These are phyloP conservation scores for Sturmia bella DNA, from an alignment of 2,888 invertebrate species.

Conservation along the genomic window DNA sequence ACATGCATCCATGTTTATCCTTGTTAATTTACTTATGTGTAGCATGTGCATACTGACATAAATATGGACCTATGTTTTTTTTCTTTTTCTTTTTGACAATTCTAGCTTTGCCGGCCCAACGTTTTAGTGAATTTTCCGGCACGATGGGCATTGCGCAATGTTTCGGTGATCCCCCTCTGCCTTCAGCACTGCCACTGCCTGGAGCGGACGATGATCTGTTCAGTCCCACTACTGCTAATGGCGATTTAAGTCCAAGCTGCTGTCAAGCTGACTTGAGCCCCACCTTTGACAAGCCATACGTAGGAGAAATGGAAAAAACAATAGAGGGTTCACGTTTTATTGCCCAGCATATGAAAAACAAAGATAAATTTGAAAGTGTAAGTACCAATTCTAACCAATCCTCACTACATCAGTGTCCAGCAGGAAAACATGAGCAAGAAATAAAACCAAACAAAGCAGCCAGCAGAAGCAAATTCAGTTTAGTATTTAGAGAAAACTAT, in stretches of 20 bases:
- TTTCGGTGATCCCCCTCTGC: constrained; percentile 86
- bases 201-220: constrained; percentile 93
- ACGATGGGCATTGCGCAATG: constrained; percentile 85
- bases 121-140: constrained; percentile 86
- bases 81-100: constrained; percentile 38
- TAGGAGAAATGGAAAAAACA: constrained; percentile 94
- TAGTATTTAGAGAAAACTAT: no score
- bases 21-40: no score
- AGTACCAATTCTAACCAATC: constrained; percentile 82
- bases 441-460: no score
- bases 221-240: constrained; percentile 86
- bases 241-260: constrained; percentile 83
- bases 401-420: no score
- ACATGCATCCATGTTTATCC: no score
- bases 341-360: constrained; percentile 96
- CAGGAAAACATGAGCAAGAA: no score
- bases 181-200: constrained; percentile 86
- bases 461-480: no score
- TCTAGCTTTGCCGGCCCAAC: constrained; percentile 82
- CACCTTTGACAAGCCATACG: constrained; percentile 90
- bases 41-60: no score
- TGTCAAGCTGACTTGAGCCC: constrained; percentile 87
- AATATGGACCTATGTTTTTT: neutral
- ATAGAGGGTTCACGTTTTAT: constrained; percentile 96
- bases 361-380: constrained; percentile 96